Evolutionary conservation across 2,797 vertebrate genomes (phyloP).

Genomic region (Falco novaeseelandiae): DNA sequence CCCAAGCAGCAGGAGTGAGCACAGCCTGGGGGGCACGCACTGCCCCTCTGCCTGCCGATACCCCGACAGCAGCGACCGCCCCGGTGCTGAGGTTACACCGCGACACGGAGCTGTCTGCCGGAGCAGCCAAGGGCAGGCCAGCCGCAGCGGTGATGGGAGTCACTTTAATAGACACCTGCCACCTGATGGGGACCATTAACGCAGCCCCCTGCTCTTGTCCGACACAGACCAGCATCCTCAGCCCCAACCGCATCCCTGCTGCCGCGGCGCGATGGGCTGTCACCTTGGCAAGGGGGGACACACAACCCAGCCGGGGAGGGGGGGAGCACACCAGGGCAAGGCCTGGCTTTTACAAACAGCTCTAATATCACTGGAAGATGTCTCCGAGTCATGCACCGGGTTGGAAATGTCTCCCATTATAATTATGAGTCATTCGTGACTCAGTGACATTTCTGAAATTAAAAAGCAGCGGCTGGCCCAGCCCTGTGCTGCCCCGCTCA

Average conservation of each 20-base stretch:
- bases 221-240: neutral
- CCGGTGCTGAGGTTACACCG: neutral
- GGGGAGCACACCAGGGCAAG: neutral
- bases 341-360: constrained; percentile 45
- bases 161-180: constrained; percentile 47
- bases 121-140: neutral
- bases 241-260: accelerated
- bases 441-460: constrained; percentile 67
- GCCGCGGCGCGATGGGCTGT: accelerated
- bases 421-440: constrained; percentile 57
- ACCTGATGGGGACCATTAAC: neutral
- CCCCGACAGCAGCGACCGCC: accelerated
- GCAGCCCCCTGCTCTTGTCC: accelerated
- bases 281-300: neutral
- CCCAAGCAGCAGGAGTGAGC: neutral
- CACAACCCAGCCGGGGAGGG: accelerated
- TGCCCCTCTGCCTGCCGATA: neutral
- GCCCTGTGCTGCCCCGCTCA: constrained; percentile 9
- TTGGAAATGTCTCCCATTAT: constrained; percentile 66
- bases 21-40: accelerated
- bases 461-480: constrained; percentile 1
- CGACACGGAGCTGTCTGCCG: neutral
- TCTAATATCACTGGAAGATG: constrained; percentile 46
- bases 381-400: constrained; percentile 43
- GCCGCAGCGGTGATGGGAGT: neutral